Base-by-base conservation (phyloP, 2,888 invertebrate species). In the Drosophila recens region DNA sequence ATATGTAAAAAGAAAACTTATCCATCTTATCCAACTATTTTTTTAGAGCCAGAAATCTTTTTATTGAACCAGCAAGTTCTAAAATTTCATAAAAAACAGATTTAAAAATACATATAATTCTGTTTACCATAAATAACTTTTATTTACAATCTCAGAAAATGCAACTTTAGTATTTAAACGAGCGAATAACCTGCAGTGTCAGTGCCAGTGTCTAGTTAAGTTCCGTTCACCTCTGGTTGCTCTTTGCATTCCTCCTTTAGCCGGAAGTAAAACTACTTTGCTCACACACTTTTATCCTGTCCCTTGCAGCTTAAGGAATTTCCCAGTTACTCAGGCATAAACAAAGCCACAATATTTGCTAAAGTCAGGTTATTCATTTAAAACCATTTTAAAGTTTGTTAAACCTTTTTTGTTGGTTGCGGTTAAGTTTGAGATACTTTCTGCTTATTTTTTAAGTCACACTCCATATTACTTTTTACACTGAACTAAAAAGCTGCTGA, bases 311-410 rank as follows among this genome's bases (percentile, higher is more conserved):
- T 23, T 30, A n/a, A 23, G 15, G 46, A 63, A 70, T 42, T 57
- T 70, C 71, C 63, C 13, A 33, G 53, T 48, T 52, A 42, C 20
- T 56, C 40, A 33, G 51, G 13, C 56, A n/a, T 62, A 11, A 52
- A n/a, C 34, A 43, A 54, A 68, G 17, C 52, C 69, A 13, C 56
- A 64, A 45, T n/a, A 40, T 64, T 71, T 53, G 13, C n/a, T 15
- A 8, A 17, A 27, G 13, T 8, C 20, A 42, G 20, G 45, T 38
- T 17, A 15, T 30, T 53, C 30, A 15, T 10, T 11, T 20, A 53
- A 71, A 34, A 33, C 43, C 13, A 57, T 57, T 70, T 56, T 52
- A 43, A 59, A 64, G 64, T 58, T 59, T 42, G 33, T 23, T 61
- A 34, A 53, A 13, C 33, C 52, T n/a, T 58, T 36, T 58, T 36